phyloP scores from a whole-genome alignment of 2,888 invertebrate species.

The Myopa tessellatipennis region DNA sequence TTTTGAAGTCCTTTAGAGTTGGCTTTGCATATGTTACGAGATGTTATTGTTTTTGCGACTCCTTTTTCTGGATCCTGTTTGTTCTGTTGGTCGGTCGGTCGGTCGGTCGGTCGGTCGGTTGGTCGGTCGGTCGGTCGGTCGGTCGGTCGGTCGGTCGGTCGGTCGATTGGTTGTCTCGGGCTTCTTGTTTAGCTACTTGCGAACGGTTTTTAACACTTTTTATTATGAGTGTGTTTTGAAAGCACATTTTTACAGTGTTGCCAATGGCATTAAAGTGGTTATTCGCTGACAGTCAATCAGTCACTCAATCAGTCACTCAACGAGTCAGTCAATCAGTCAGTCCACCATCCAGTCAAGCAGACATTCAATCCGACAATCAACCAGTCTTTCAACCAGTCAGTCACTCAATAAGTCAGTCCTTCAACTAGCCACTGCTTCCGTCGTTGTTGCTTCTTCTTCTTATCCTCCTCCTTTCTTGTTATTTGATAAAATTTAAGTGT shows the following conservation, averaged over 20 bases:
- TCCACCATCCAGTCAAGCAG: background rate
- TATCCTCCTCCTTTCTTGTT: background rate
- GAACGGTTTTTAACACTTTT: background rate
- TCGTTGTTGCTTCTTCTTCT: background rate
- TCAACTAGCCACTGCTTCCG: background rate
- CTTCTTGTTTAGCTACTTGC: constrained; percentile 15
- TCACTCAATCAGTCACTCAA: too few relatives aligned
- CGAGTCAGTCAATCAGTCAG: background rate
- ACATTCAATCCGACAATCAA: background rate
- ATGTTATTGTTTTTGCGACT: background rate
- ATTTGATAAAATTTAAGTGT: background rate
- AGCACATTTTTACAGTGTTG: constrained; percentile 4
- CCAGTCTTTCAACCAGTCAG: too few relatives aligned
- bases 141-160: too few relatives aligned
- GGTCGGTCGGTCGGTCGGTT: too few relatives aligned
- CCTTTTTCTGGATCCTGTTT: background rate
- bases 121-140: background rate
- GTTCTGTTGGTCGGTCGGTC: too few relatives aligned
- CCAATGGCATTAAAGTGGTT: background rate
- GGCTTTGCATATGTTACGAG: background rate
- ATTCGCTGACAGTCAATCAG: too few relatives aligned
- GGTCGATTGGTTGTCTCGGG: background rate
- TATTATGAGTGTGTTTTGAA: background rate
- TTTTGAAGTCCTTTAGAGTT: background rate
- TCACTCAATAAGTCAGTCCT: background rate